Evolutionary conservation across 2,797 vertebrate genomes (phyloP).

Genomic region (Xyrichtys novacula): DNA sequence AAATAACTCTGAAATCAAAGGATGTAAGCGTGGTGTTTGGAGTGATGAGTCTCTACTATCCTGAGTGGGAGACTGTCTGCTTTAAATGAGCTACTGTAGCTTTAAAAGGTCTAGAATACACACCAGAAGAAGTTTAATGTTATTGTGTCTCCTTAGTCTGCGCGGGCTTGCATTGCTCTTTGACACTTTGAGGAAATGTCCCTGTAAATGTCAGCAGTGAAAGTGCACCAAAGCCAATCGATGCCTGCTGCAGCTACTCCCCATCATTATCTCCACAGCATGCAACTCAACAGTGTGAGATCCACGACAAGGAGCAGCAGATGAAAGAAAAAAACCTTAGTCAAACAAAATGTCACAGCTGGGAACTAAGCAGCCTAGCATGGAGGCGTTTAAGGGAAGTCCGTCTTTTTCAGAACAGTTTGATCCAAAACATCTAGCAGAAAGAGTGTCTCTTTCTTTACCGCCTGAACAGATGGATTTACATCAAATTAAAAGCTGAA

Average conservation of each 20-base stretch:
- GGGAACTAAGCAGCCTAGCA: constrained; percentile 15
- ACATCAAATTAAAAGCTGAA: constrained; percentile 34
- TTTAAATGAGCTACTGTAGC: neutral
- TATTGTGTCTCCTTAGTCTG: constrained; percentile 21
- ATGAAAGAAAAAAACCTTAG: constrained; percentile 45
- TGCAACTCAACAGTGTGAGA: constrained; percentile 24
- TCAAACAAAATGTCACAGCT: constrained; percentile 54
- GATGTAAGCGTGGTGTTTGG: constrained; percentile 16
- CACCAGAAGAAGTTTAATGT: neutral
- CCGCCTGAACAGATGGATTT: constrained; percentile 40
- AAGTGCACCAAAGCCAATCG: constrained; percentile 47
- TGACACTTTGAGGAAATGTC: constrained; percentile 48
- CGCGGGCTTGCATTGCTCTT: constrained; percentile 15
- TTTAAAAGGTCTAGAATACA: neutral
- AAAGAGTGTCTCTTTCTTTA: neutral
- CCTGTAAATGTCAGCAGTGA: constrained; percentile 55
- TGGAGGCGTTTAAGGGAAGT: constrained; percentile 30
- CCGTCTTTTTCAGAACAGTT: constrained; percentile 16
- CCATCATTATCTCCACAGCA: constrained; percentile 53
- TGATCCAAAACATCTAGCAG: constrained; percentile 36
- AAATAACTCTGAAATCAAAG: constrained; percentile 27
- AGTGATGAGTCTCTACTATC: neutral
- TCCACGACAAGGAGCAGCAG: constrained; percentile 20
- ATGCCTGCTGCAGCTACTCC: constrained; percentile 22
- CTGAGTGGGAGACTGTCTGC: neutral